Conservation (phyloP, 2,113 vertebrate species). For the Ctenodactylus gundi region DNA sequence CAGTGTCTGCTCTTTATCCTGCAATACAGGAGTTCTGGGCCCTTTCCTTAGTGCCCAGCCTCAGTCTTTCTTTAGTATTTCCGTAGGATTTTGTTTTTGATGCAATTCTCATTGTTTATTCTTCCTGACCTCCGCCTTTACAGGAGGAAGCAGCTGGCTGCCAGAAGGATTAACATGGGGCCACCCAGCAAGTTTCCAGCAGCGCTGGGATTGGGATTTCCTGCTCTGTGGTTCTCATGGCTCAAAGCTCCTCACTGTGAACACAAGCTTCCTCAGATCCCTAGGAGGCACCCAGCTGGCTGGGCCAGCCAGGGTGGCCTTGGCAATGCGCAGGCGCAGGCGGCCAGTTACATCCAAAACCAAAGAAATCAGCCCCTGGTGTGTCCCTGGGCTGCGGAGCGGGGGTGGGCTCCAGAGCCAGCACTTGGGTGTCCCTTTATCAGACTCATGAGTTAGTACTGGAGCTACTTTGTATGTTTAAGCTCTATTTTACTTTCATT, state of each 20-base stretch:
- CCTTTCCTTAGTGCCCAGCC: slow-evolving; percentile 33
- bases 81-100: slow-evolving; percentile 43
- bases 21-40: background rate
- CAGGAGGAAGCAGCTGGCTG: slow-evolving; percentile 61
- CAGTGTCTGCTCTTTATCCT: background rate
- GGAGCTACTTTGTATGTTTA: background rate
- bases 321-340: slow-evolving; percentile 15
- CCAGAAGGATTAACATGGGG: slow-evolving; percentile 44
- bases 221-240: slow-evolving; percentile 27
- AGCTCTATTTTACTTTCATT: background rate
- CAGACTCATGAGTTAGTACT: background rate
- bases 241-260: background rate
- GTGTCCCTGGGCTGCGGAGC: background rate
- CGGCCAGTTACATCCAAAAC: background rate
- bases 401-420: background rate
- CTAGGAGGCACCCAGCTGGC: background rate
- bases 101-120: slow-evolving; percentile 47
- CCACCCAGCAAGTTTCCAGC: slow-evolving; percentile 66
- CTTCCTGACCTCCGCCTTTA: slow-evolving; percentile 35
- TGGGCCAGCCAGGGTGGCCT: slow-evolving; percentile 58
- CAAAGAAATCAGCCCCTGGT: background rate
- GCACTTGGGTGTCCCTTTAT: background rate
- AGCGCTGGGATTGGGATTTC: slow-evolving; percentile 33
- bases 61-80: slow-evolving; percentile 18
- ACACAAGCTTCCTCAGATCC: background rate